These are phyloP conservation scores for Cactoblastis cactorum DNA, from an alignment of 2,888 invertebrate genomes.

Conservation along the genomic window DNA sequence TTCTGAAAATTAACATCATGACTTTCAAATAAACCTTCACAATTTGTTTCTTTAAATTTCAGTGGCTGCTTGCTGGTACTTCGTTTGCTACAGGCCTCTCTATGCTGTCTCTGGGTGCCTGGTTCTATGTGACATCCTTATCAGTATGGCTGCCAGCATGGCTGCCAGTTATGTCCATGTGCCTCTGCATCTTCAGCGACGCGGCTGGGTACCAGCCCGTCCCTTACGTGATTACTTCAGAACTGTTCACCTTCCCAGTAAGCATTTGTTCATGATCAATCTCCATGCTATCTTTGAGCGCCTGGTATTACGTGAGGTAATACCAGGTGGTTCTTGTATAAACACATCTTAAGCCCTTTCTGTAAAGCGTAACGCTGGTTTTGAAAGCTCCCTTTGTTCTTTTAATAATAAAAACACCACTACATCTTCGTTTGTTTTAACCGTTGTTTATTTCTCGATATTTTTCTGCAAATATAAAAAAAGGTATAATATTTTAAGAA, in stretches of 20 bases:
- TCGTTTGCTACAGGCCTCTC: constrained; percentile 63
- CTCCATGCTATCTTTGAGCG: background rate
- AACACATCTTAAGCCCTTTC: no score
- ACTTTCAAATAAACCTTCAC: background rate
- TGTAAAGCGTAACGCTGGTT: no score
- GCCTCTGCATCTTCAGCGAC: constrained; percentile 65
- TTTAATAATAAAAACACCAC: no score
- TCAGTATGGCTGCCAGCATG: constrained; percentile 63
- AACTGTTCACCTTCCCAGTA: constrained; percentile 68
- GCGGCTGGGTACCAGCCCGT: constrained; percentile 71
- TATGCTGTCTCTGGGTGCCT: constrained; percentile 62
- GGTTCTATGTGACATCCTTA: constrained; percentile 65
- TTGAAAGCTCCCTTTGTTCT: no score
- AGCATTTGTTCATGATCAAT: constrained; percentile 17
- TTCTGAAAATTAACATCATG: no score
- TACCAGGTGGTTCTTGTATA: no score
- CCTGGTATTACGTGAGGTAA: no score
- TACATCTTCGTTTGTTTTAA: no score
- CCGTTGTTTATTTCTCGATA: no score
- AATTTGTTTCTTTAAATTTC: constrained; percentile 21
- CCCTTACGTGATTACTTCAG: constrained; percentile 70
- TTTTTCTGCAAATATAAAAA: no score
- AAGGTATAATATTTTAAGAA: no score
- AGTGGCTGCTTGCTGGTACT: constrained; percentile 69
- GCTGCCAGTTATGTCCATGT: constrained; percentile 69